phyloP scores from a whole-genome alignment of 2,797 vertebrate genomes.

The Squalus acanthias region DNA sequence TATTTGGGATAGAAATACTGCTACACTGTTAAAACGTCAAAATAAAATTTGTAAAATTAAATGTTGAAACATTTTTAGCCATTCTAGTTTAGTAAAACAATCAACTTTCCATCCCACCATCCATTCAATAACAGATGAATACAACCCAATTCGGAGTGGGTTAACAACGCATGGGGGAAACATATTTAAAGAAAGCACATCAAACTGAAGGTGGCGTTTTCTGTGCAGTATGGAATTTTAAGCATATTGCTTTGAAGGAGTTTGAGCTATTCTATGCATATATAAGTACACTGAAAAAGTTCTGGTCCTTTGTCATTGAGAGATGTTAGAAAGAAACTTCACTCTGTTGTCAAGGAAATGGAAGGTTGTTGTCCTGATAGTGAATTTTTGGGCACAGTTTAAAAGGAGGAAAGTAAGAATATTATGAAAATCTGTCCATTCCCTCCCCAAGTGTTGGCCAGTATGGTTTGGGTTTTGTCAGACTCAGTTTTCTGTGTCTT shows the following conservation, averaged over 20 bases:
- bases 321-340: background rate
- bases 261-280: background rate
- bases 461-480: background rate
- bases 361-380: background rate
- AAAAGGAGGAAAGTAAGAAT: background rate
- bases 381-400: background rate
- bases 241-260: background rate
- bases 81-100: background rate
- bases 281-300: background rate
- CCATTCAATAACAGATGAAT: background rate
- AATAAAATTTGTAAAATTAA: background rate
- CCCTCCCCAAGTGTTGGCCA: background rate
- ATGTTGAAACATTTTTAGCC: background rate
- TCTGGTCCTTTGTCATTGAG: background rate
- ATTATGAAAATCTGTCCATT: background rate
- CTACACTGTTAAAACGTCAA: background rate
- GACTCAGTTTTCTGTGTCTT: background rate
- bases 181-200: background rate
- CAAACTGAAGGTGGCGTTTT: background rate
- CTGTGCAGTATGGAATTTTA: background rate
- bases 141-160: background rate
- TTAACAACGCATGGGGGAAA: background rate
- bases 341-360: background rate
- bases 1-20: background rate
- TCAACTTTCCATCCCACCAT: background rate